These are phyloP conservation scores for Spisula solida DNA, from an alignment of 2,888 invertebrate genomes.

Conservation along the genomic window DNA sequence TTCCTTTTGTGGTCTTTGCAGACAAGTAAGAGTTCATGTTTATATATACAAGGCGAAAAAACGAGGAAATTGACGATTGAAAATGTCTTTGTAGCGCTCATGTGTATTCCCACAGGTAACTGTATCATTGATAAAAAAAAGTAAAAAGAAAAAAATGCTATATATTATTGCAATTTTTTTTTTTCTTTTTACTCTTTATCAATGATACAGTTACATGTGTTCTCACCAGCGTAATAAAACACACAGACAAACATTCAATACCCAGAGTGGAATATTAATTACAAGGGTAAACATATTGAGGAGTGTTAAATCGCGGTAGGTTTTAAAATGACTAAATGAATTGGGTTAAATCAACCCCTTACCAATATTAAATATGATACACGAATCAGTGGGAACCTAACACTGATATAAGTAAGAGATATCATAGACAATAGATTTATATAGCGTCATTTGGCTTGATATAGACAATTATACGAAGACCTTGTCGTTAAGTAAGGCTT, in stretches of 20 bases:
- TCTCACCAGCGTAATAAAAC: too few relatives aligned
- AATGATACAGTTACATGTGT: too few relatives aligned
- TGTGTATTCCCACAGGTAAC: too few relatives aligned
- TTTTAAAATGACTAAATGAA: background rate
- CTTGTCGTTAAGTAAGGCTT: conserved; percentile 10
- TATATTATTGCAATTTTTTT: too few relatives aligned
- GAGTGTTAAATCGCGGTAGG: background rate
- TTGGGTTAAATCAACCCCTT: background rate
- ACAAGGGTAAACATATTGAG: background rate
- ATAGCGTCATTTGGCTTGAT: background rate
- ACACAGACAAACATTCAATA: background rate
- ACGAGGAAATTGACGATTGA: too few relatives aligned
- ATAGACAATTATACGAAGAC: background rate
- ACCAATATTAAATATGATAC: background rate
- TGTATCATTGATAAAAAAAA: too few relatives aligned
- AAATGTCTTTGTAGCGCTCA: too few relatives aligned
- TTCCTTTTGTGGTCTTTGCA: too few relatives aligned
- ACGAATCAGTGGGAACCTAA: background rate
- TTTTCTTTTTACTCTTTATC: too few relatives aligned
- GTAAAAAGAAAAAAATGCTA: too few relatives aligned
- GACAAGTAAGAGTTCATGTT: too few relatives aligned
- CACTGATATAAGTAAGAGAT: background rate
- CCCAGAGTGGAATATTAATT: background rate
- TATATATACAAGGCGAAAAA: too few relatives aligned
- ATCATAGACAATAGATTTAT: conserved; percentile 1